Evolutionary conservation across 2,888 invertebrate genomes (phyloP), one percentile per base, ranked within the genome.

Genomic region (Branchinecta sandiegonensis): DNA sequence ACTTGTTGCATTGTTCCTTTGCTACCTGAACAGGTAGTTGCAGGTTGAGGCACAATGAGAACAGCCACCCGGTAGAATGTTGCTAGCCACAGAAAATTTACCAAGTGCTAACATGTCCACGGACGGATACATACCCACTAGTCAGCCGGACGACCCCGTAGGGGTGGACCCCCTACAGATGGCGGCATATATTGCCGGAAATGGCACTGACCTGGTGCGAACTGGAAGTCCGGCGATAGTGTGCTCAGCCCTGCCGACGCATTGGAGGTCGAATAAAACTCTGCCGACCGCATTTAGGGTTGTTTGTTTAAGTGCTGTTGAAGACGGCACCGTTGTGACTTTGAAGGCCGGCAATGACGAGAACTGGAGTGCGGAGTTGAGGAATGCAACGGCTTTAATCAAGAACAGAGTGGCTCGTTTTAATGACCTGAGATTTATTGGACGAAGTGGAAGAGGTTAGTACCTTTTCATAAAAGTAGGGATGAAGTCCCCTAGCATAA

Each of bases 321-420:
- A 89, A 74, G 96, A 99, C 77, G 96, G 96, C 1, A 99, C 97
- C 48, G 83, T 92, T 80, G 96, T 99, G 73, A 92, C 92, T 10
- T 91, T 99, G 56, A 82, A 90, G 64, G 97, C 96, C 17, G 97
- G 97, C 23, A 99, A 99, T 80, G 97, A 99, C 76, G 97, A 99
- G 80, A 97, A 96, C 81, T 94, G 87, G 78, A 94, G 92, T 77
- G 96, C 94, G 63, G 97, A 99, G 79, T 80, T 96, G 74, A 81
- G 94, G 76, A 99, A 99, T 80, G 89, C 89, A 74, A 90, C 92
- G 67, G 94, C 97, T 48, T 87, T 94, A 76, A 94, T 97, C 90
- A 95, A 95, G 83, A 94, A 95, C 79, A 94, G 95, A 79, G 93
- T 97, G 75, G 97, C 99, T 74, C 94, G 95, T 81, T 99, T 99